Conservation (phyloP, 2,113 vertebrate species). For the Paradisaea rubra region DNA sequence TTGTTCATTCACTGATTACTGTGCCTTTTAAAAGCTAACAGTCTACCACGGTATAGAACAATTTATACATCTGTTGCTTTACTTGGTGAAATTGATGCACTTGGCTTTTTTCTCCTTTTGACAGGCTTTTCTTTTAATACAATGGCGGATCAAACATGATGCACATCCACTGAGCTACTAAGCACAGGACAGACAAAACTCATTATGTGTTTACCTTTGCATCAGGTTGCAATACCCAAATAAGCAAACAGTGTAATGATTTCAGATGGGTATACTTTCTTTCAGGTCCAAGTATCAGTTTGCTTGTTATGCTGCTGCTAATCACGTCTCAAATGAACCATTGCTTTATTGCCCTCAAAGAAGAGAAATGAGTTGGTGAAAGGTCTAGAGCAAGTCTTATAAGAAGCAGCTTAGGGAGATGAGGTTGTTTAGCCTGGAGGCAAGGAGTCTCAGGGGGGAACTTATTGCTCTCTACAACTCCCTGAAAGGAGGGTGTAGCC, state of each 20-base stretch:
- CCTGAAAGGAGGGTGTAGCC: not conserved
- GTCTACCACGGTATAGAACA: constrained; percentile 46
- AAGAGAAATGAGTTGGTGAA: not conserved
- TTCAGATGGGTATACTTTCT: constrained; percentile 66
- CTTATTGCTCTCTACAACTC: not conserved
- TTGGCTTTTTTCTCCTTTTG: constrained; percentile 32
- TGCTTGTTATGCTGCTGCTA: constrained; percentile 73
- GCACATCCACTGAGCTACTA: not conserved
- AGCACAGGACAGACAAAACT: not conserved
- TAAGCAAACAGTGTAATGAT: constrained; percentile 48
- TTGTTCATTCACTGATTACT: constrained; percentile 63
- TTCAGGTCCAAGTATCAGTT: constrained; percentile 74
- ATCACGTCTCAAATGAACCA: constrained; percentile 78
- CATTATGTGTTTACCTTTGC: constrained; percentile 19
- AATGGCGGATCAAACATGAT: constrained; percentile 4
- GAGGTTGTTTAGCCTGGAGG: not conserved
- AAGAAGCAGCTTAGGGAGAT: not conserved
- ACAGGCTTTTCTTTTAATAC: constrained; percentile 46
- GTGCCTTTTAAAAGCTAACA: constrained; percentile 60
- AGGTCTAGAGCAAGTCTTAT: not conserved
- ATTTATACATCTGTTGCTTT: constrained; percentile 58
- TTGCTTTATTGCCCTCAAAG: constrained; percentile 60
- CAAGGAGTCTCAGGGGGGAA: not conserved
- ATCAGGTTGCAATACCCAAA: constrained; percentile 37
- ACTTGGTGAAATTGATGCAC: constrained; percentile 32